These are phyloP conservation scores for Apamea crenata DNA, from an alignment of 2,888 invertebrate species.

Conservation along the genomic window DNA sequence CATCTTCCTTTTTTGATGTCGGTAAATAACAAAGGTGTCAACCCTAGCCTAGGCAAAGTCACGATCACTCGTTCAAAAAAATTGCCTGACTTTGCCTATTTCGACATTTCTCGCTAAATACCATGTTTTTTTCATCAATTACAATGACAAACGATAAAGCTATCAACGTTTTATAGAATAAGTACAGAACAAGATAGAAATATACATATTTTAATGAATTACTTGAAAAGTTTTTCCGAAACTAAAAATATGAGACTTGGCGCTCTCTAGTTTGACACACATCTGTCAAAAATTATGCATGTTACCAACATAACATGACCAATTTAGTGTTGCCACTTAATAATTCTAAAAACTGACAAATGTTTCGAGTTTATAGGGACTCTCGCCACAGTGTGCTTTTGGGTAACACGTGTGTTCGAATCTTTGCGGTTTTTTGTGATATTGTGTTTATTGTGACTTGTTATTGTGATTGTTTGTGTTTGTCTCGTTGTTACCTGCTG, in stretches of 20 bases:
- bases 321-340: not conserved
- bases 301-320: conserved; percentile 1
- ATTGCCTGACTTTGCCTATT: conserved; percentile 3
- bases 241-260: not conserved
- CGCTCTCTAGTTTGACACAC: not conserved
- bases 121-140: not conserved
- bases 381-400: too few relatives aligned
- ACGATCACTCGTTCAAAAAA: not conserved
- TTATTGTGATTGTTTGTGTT: too few relatives aligned
- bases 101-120: not conserved
- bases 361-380: too few relatives aligned
- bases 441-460: too few relatives aligned
- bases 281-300: not conserved
- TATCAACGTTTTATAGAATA: conserved; percentile 8
- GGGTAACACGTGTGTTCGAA: too few relatives aligned
- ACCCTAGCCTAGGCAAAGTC: conserved; percentile 3
- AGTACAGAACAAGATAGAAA: not conserved
- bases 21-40: conserved; percentile 1
- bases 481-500: too few relatives aligned
- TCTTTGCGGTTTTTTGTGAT: too few relatives aligned
- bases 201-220: not conserved
- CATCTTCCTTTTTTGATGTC: not conserved
- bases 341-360: too few relatives aligned
- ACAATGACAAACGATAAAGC: conserved; percentile 1
- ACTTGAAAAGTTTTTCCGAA: conserved; percentile 5